Evolutionary conservation across 2,888 invertebrate species (phyloP).

Genomic region (Drosophila quinaria): DNA sequence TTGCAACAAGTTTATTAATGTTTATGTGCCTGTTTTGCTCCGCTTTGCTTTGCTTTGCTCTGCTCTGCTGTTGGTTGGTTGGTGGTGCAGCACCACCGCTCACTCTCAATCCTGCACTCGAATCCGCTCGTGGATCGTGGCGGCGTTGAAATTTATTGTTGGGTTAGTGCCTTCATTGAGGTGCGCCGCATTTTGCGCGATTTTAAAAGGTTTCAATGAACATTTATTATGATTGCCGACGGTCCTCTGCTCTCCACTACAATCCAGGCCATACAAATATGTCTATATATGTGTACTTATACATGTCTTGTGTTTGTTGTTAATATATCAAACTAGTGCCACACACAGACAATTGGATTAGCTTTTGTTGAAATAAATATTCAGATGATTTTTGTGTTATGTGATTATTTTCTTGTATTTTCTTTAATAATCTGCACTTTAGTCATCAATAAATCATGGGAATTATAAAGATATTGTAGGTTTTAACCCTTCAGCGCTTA

Average conservation of each 20-base stretch:
- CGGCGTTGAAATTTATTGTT: slow-evolving; percentile 77
- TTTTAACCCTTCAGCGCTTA: slow-evolving; percentile 30
- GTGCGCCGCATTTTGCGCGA: slow-evolving; percentile 79
- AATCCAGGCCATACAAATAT: slow-evolving; percentile 52
- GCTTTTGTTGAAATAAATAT: slow-evolving; percentile 60
- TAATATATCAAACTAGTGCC: slow-evolving; percentile 64
- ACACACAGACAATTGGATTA: slow-evolving; percentile 45
- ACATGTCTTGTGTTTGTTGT: slow-evolving; percentile 37
- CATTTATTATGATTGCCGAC: slow-evolving; percentile 80
- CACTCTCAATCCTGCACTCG: neutral
- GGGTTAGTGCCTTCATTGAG: slow-evolving; percentile 76
- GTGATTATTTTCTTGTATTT: slow-evolving; percentile 5
- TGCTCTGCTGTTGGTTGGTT: slow-evolving; percentile 1
- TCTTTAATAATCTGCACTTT: slow-evolving; percentile 35
- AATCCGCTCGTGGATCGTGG: slow-evolving; percentile 45
- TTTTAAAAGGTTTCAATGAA: slow-evolving; percentile 82
- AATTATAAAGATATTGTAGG: slow-evolving; percentile 43
- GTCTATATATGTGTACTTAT: slow-evolving; percentile 17
- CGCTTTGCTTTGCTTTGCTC: slow-evolving; percentile 2
- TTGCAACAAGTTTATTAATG: slow-evolving; percentile 82
- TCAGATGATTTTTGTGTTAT: slow-evolving; percentile 19
- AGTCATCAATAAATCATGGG: slow-evolving; percentile 69
- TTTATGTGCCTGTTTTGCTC: slow-evolving; percentile 62
- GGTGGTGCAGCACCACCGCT: neutral
- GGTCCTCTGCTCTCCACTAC: slow-evolving; percentile 31